Evolutionary conservation across 1,140 invertebrate species (phyloP).

Genomic region (Lethrus apterus): DNA sequence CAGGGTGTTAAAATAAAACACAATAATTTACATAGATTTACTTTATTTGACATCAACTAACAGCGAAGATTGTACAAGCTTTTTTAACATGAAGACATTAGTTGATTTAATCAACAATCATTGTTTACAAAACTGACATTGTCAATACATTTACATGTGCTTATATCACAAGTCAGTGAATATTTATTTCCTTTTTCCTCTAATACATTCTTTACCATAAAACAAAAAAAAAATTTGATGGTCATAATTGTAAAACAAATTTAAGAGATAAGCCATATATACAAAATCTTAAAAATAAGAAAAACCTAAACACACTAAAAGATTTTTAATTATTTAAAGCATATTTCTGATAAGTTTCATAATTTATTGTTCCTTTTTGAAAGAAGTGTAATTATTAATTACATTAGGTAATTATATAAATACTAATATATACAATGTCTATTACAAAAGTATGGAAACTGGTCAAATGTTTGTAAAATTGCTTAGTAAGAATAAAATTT

Average conservation of each 20-base stretch:
- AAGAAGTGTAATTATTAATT: too few relatives aligned
- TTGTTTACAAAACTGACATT: constrained; percentile 38
- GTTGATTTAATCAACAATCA: constrained; percentile 36
- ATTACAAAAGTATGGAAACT: too few relatives aligned
- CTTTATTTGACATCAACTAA: constrained; percentile 39
- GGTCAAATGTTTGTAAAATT: too few relatives aligned
- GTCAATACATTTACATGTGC: constrained; percentile 36
- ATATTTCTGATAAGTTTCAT: too few relatives aligned
- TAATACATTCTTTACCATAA: constrained; percentile 9
- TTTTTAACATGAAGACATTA: constrained; percentile 28
- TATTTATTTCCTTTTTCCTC: constrained; percentile 5
- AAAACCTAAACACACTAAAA: background rate
- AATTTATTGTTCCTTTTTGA: too few relatives aligned
- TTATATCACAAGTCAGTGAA: constrained; percentile 29
- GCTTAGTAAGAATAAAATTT: too few relatives aligned
- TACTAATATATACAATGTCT: too few relatives aligned
- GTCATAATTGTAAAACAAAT: constrained; percentile 4
- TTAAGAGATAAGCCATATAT: background rate
- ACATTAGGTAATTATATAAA: too few relatives aligned
- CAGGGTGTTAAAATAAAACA: constrained; percentile 13
- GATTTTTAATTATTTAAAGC: too few relatives aligned
- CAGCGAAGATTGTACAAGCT: constrained; percentile 39
- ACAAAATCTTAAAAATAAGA: background rate
- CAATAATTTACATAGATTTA: constrained; percentile 17
- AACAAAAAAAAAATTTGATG: constrained; percentile 3